Percentiles rank a stretch among this genome's conserved stretches.
phyloP scores from a whole-genome alignment of 2,113 vertebrate species.

The Sander lucioperca region DNA sequence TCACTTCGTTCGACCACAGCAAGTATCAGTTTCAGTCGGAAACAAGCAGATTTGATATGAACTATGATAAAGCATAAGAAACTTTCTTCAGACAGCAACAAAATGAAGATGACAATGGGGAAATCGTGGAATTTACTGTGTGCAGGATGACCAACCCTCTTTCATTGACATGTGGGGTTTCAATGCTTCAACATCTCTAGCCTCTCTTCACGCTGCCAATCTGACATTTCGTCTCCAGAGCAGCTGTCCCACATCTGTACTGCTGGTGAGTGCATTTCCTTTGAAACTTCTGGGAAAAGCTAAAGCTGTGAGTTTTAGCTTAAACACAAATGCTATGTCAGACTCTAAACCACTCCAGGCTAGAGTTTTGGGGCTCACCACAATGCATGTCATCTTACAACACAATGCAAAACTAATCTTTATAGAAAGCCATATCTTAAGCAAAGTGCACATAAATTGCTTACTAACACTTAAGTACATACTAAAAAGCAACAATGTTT shows the following conservation, averaged over 20 bases:
- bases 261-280: constrained; percentile 11
- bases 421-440: neutral
- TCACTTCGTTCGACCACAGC: constrained; percentile 1
- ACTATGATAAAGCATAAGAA: constrained; percentile 24
- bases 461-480: too few relatives aligned
- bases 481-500: neutral
- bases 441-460: neutral
- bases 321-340: neutral
- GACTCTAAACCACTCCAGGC: neutral
- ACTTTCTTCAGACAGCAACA: constrained; percentile 2
- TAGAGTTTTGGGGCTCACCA: neutral
- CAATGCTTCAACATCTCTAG: constrained; percentile 11
- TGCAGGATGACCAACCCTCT: neutral
- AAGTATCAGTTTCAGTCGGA: neutral
- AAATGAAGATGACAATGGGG: constrained; percentile 10
- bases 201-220: constrained; percentile 31
- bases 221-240: constrained; percentile 46
- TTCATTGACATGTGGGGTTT: constrained; percentile 34
- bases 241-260: constrained; percentile 69
- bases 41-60: neutral
- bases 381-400: neutral
- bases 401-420: neutral
- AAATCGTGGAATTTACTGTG: constrained; percentile 1
- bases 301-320: constrained; percentile 15
- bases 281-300: constrained; percentile 17